Evolutionary conservation across 1,140 invertebrate genomes (phyloP).

Genomic region (Drosophila willistoni): DNA sequence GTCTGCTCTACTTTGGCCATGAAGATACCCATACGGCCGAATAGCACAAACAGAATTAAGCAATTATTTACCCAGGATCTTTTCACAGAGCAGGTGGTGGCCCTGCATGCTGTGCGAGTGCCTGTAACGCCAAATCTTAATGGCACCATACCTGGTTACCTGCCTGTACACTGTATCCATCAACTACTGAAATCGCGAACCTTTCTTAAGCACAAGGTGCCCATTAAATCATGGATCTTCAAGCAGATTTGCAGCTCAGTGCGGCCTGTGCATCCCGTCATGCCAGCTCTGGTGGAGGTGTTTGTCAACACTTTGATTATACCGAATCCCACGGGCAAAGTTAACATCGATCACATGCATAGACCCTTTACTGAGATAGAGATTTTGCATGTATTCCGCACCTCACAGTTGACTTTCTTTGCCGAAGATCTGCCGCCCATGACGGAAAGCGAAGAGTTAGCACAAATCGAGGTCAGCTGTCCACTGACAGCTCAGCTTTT

Average conservation of each 20-base stretch:
- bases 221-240: slow-evolving; percentile 97
- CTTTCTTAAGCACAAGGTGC: slow-evolving; percentile 97
- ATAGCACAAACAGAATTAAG: slow-evolving; percentile 95
- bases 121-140: slow-evolving; percentile 96
- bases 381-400: slow-evolving; percentile 93
- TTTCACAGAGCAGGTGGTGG: slow-evolving; percentile 98
- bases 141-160: slow-evolving; percentile 94
- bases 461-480: slow-evolving; percentile 83
- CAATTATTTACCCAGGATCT: slow-evolving; percentile 98
- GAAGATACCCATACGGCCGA: slow-evolving; percentile 96
- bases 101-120: slow-evolving; percentile 97
- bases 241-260: slow-evolving; percentile 94
- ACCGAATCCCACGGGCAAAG: slow-evolving; percentile 85
- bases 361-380: slow-evolving; percentile 96
- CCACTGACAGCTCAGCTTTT: slow-evolving; percentile 94
- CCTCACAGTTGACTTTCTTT: slow-evolving; percentile 86
- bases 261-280: slow-evolving; percentile 95
- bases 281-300: slow-evolving; percentile 96
- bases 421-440: slow-evolving; percentile 84
- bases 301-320: slow-evolving; percentile 97
- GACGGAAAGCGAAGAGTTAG: slow-evolving; percentile 59
- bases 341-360: slow-evolving; percentile 89
- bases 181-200: slow-evolving; percentile 97
- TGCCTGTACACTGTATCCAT: slow-evolving; percentile 98
- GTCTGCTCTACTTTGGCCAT: slow-evolving; percentile 97